phyloP scores from a whole-genome alignment of 2,113 vertebrate species.

The Sturnira hondurensis region DNA sequence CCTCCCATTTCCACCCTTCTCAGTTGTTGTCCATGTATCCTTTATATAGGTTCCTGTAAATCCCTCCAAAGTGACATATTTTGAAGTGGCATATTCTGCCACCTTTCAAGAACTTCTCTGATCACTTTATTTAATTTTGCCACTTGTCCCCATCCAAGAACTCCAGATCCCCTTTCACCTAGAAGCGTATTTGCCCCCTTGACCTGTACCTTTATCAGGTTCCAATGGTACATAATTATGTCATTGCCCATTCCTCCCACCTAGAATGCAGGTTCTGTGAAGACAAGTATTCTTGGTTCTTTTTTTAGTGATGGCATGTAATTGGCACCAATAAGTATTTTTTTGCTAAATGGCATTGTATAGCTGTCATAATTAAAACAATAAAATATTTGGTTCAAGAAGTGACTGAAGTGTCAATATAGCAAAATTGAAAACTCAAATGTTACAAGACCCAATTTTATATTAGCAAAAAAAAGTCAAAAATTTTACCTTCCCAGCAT shows the following conservation, averaged over 20 bases:
- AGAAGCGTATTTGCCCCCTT: background rate
- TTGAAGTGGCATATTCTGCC: background rate
- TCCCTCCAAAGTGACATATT: background rate
- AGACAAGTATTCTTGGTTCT: background rate
- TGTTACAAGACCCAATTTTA: background rate
- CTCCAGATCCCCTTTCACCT: background rate
- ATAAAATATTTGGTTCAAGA: background rate
- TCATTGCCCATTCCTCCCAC: background rate
- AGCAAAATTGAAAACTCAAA: background rate
- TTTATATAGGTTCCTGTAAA: too few relatives aligned
- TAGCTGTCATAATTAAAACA: background rate
- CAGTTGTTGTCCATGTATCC: too few relatives aligned
- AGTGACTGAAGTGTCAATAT: background rate
- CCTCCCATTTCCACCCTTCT: too few relatives aligned
- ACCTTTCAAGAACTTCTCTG: background rate
- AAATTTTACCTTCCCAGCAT: background rate
- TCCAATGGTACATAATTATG: background rate
- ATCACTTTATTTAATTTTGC: background rate
- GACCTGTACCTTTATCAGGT: background rate
- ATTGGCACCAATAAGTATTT: background rate
- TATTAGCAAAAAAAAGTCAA: background rate
- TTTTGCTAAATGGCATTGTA: background rate
- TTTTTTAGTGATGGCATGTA: background rate
- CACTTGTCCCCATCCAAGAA: background rate
- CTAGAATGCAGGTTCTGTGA: background rate